Evolutionary conservation across 2,113 vertebrate species (phyloP).

Genomic region (Lepidothrix coronata): DNA sequence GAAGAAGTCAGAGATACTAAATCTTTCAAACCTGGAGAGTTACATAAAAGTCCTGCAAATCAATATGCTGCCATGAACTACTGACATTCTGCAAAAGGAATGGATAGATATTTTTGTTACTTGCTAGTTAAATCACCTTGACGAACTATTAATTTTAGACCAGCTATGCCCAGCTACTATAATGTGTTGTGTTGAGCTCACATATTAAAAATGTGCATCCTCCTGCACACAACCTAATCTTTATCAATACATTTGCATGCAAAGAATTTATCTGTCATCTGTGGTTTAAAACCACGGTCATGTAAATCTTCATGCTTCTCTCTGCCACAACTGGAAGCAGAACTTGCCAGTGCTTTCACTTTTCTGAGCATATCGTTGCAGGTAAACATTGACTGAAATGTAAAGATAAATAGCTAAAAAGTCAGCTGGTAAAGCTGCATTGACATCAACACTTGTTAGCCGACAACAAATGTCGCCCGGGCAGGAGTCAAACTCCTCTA

Average conservation of each 20-base stretch:
- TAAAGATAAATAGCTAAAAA: neutral
- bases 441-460: neutral
- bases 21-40: neutral
- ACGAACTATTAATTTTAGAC: neutral
- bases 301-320: rapidly evolving
- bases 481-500: neutral
- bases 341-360: neutral
- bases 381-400: neutral
- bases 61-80: neutral
- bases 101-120: neutral
- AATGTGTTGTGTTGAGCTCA: neutral
- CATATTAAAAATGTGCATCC: neutral
- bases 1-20: neutral
- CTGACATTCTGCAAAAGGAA: neutral
- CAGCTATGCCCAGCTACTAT: neutral
- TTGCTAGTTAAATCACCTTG: neutral
- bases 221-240: neutral
- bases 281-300: neutral
- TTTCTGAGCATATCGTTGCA: neutral
- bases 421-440: neutral
- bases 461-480: neutral
- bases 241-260: neutral
- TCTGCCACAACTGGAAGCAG: neutral
- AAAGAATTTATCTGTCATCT: neutral
- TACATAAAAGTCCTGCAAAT: neutral